These are phyloP conservation scores for Trichonephila inaurata DNA, from an alignment of 1,140 invertebrate genomes.

Conservation along the genomic window DNA sequence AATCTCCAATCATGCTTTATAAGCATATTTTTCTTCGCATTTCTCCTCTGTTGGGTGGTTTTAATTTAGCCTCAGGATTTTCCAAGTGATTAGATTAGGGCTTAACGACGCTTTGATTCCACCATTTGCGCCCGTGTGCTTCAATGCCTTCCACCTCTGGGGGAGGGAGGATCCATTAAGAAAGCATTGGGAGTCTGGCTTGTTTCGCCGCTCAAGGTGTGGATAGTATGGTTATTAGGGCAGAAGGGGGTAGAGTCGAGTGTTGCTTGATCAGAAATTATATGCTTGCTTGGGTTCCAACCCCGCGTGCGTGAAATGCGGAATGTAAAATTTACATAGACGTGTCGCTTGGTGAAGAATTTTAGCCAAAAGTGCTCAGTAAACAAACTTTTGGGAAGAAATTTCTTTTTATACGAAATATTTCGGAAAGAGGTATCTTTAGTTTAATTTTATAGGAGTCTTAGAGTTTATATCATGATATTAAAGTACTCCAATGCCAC, in stretches of 20 bases:
- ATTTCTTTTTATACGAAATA: slow-evolving; percentile 52
- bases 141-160: background rate
- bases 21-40: slow-evolving; percentile 75
- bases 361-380: slow-evolving; percentile 41
- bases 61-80: slow-evolving; percentile 77
- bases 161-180: slow-evolving; percentile 61
- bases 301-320: slow-evolving; percentile 71
- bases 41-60: slow-evolving; percentile 71
- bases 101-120: slow-evolving; percentile 75
- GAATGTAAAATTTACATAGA: slow-evolving; percentile 76
- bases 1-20: slow-evolving; percentile 76
- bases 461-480: slow-evolving; percentile 24
- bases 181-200: slow-evolving; percentile 59
- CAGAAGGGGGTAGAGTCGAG: slow-evolving; percentile 42
- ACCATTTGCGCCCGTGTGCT: slow-evolving; percentile 68
- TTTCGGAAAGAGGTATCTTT: slow-evolving; percentile 8
- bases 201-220: slow-evolving; percentile 57
- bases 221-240: slow-evolving; percentile 71
- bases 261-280: slow-evolving; percentile 75
- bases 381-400: slow-evolving; percentile 60
- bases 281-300: slow-evolving; percentile 63
- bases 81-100: slow-evolving; percentile 75
- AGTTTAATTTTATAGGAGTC: slow-evolving; percentile 21
- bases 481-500: background rate
- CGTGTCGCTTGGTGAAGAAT: slow-evolving; percentile 45